These are phyloP conservation scores for Lagodon rhomboides DNA, from an alignment of 2,797 vertebrate species.

Conservation along the genomic window DNA sequence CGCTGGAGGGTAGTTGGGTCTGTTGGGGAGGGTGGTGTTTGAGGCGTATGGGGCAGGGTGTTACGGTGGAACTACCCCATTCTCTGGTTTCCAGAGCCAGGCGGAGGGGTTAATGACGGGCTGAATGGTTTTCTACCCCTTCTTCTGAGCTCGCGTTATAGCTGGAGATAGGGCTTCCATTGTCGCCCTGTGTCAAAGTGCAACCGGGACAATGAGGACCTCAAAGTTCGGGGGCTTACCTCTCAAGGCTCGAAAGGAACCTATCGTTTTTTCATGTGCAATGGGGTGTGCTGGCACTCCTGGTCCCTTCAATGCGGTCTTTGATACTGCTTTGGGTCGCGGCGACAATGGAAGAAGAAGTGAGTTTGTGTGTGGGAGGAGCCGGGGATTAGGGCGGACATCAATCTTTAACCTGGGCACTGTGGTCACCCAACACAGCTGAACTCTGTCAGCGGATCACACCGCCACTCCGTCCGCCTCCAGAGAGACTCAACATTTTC, in stretches of 20 bases:
- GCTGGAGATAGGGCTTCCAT: conserved; percentile 76
- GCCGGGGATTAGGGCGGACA: conserved; percentile 68
- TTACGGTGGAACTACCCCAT: conserved; percentile 79
- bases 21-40: conserved; percentile 60
- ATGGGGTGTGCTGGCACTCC: conserved; percentile 79
- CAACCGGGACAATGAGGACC: conserved; percentile 74
- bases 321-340: conserved; percentile 73
- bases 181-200: conserved; percentile 79
- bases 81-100: conserved; percentile 69
- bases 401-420: conserved; percentile 80
- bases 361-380: conserved; percentile 72
- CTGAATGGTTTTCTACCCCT: conserved; percentile 77
- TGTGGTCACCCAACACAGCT: conserved; percentile 63
- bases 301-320: conserved; percentile 74
- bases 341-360: conserved; percentile 70
- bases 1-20: conserved; percentile 67
- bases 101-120: conserved; percentile 78
- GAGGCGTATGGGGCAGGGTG: conserved; percentile 74
- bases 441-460: conserved; percentile 62
- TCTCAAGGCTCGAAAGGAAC: conserved; percentile 59
- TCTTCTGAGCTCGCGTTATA: conserved; percentile 67
- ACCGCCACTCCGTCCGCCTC: conserved; percentile 46
- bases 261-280: conserved; percentile 79
- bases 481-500: conserved; percentile 40
- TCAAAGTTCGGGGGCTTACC: conserved; percentile 76